Evolutionary conservation across 2,113 vertebrate species (phyloP).

Genomic region (Cyanocitta stelleri): DNA sequence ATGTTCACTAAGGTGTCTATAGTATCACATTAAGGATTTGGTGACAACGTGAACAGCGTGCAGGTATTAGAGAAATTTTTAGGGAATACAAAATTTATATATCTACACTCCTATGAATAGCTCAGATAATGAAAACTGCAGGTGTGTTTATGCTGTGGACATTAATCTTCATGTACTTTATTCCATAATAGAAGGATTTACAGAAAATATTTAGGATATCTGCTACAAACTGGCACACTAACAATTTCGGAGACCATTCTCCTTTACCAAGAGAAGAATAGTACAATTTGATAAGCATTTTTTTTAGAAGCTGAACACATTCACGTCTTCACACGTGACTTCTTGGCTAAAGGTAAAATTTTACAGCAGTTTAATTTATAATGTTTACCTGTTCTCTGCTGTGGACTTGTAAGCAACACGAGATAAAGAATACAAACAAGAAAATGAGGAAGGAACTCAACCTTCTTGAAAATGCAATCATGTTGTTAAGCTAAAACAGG

Average conservation of each 20-base stretch:
- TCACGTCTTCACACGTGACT: background rate
- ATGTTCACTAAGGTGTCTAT: background rate
- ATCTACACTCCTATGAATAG: background rate
- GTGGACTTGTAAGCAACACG: background rate
- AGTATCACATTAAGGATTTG: background rate
- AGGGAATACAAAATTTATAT: background rate
- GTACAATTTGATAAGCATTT: background rate
- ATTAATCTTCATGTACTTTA: background rate
- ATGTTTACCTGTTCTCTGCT: background rate
- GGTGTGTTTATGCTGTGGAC: background rate
- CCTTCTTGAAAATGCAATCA: background rate
- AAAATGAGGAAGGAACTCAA: background rate
- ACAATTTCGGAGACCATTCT: background rate
- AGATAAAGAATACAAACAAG: background rate
- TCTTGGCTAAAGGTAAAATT: background rate
- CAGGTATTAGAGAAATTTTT: background rate
- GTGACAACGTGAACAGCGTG: background rate
- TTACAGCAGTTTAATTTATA: background rate
- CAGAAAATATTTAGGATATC: background rate
- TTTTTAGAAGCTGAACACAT: background rate
- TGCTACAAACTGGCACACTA: background rate
- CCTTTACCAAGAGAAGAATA: background rate
- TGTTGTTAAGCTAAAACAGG: background rate
- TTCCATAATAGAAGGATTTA: background rate
- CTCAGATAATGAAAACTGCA: background rate